These are phyloP conservation scores for Colaptes auratus DNA, from an alignment of 2,113 vertebrate genomes.

Conservation along the genomic window DNA sequence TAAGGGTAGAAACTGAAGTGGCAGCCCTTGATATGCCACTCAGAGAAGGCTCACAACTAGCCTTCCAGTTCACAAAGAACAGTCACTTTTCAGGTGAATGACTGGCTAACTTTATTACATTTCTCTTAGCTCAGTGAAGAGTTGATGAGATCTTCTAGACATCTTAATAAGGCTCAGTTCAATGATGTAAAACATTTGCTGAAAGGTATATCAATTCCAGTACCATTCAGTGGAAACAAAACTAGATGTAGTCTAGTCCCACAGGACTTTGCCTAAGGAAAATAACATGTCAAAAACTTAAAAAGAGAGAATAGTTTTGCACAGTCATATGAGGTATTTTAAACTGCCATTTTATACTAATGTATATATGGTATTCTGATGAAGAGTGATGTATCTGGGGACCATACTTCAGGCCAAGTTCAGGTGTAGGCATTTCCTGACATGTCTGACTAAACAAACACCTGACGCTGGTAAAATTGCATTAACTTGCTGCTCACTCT, in stretches of 20 bases:
- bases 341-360: background rate
- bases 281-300: background rate
- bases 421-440: background rate
- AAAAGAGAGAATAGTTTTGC: background rate
- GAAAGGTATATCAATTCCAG: slow-evolving; percentile 33
- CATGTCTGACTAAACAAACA: background rate
- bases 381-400: background rate
- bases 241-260: background rate
- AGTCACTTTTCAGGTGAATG: background rate
- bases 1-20: background rate
- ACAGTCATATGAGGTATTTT: background rate
- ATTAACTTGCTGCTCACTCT: background rate
- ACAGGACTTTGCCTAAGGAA: background rate
- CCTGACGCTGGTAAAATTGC: background rate
- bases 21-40: background rate
- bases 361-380: background rate
- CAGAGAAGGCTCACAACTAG: background rate
- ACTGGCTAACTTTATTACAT: slow-evolving; percentile 8
- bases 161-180: slow-evolving; percentile 32
- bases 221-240: background rate
- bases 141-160: slow-evolving; percentile 12
- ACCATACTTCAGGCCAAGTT: background rate
- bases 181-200: slow-evolving; percentile 46
- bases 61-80: background rate
- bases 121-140: slow-evolving; percentile 33